Evolutionary conservation across 2,797 vertebrate species (phyloP).

Genomic region (Morelia viridis): DNA sequence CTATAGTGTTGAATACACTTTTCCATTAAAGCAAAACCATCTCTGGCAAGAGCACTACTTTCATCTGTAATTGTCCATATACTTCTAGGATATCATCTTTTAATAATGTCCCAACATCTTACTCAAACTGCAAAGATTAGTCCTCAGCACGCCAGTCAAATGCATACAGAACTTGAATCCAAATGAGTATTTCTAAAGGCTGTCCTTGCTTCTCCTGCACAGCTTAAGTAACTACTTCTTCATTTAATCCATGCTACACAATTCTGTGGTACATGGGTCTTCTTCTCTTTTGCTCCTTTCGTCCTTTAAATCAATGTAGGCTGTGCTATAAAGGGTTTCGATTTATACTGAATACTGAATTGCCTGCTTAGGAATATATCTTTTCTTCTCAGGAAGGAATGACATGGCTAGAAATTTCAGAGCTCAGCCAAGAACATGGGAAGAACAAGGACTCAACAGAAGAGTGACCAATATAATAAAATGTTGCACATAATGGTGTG

Average conservation of each 20-base stretch:
- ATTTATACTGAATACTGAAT: constrained; percentile 12
- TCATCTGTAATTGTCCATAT: neutral
- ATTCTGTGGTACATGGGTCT: neutral
- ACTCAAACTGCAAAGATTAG: neutral
- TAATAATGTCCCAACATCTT: neutral
- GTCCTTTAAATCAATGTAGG: constrained; percentile 14
- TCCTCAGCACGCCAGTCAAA: constrained; percentile 11
- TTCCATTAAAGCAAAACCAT: neutral
- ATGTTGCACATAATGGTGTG: neutral
- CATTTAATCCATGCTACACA: constrained; percentile 13
- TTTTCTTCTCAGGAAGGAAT: neutral
- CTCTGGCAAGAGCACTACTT: neutral
- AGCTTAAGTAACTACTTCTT: neutral
- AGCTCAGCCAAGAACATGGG: neutral
- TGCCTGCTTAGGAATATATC: neutral
- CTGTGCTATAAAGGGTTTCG: constrained; percentile 8
- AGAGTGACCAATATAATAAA: neutral
- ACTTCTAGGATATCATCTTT: constrained; percentile 11
- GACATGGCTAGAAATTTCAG: neutral
- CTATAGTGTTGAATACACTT: neutral
- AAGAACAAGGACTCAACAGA: neutral
- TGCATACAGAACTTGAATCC: constrained; percentile 13
- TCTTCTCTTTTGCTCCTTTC: neutral
- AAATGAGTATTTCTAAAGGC: constrained; percentile 13
- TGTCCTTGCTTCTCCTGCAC: neutral